Base-by-base conservation (phyloP, 2,797 vertebrate species). In the Eospalax fontanierii region DNA sequence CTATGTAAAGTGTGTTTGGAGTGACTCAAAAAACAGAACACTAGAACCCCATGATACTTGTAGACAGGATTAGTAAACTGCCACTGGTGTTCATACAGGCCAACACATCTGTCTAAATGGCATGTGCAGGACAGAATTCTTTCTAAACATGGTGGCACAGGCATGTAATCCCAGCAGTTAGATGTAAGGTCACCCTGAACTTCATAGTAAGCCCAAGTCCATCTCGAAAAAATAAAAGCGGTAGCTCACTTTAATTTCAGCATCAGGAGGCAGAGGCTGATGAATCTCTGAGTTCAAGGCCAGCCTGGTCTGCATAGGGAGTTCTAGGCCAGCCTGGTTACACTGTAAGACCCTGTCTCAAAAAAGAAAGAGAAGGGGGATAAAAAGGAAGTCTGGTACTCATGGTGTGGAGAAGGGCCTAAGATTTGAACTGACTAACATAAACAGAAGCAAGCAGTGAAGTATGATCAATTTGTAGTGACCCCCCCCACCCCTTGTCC, bases 1-100 rank as follows among this genome's bases (percentile, higher is more conserved):
- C 63, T 63, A n/a, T 38, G 6, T 35, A 38, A 43, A 87, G 65
- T 87, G n/a, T 91, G 74, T 68, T n/a, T 89, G 85, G 54, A 95
- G 59, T 22, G 40, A 66, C 85, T 91, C 61, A 50, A 54, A 18
- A 12, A 43, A 9, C 50, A 16, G 16, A 57, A 8, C 59, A 5
- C 15, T 38, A 43, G 83, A 87, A n/a, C 71, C 61, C 59, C 33
- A 63, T 28, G 46, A 50, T 40, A 78, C 10, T 79, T 43, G 54
- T 50, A 83, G 70, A 76, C 59, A 50, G 75, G n/a, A 83, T 22
- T 71, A 4, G 24, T 86, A 24, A 22, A 50, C 28, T 73, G 46
- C 89, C 89, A 68, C 59, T 59, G 14, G 46, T 50, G 46, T 66
- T 43, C 70, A 63, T 87, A 50, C 6, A 35, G 59, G 38, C 84